Percentiles rank a stretch among this genome's conserved stretches.
phyloP scores from a whole-genome alignment of 1,140 invertebrate species.

The Lamellibrachia luymesi region DNA sequence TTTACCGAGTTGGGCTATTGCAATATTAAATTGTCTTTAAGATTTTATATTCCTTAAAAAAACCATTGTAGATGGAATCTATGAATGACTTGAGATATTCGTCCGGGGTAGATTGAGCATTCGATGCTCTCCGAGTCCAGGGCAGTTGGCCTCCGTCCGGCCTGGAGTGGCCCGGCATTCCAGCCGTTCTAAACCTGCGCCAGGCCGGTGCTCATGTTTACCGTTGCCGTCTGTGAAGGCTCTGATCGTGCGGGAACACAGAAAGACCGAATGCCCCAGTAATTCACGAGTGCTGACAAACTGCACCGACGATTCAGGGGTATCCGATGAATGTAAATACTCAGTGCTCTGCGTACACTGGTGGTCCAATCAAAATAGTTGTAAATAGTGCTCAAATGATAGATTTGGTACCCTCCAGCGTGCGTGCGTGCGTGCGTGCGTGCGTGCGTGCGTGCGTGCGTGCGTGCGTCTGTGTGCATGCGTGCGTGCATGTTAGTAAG shows the following conservation, averaged over 20 bases:
- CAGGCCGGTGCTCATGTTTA: background rate
- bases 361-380: background rate
- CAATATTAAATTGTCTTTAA: background rate
- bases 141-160: background rate
- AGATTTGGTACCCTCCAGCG: background rate
- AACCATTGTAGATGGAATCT: background rate
- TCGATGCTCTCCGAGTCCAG: background rate
- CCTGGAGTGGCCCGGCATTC: background rate
- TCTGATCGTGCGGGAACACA: background rate
- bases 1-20: background rate
- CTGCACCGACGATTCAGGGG: background rate
- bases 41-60: background rate
- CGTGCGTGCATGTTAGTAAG: too few species aligned
- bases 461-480: too few species aligned
- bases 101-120: background rate
- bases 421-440: too few species aligned
- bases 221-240: background rate
- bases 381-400: background rate
- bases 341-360: background rate
- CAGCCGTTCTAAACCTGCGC: background rate
- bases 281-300: background rate
- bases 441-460: too few species aligned
- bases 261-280: background rate
- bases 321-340: background rate
- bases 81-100: background rate